These are phyloP conservation scores for Idaea biselata DNA, from an alignment of 2,888 invertebrate genomes.

Conservation along the genomic window DNA sequence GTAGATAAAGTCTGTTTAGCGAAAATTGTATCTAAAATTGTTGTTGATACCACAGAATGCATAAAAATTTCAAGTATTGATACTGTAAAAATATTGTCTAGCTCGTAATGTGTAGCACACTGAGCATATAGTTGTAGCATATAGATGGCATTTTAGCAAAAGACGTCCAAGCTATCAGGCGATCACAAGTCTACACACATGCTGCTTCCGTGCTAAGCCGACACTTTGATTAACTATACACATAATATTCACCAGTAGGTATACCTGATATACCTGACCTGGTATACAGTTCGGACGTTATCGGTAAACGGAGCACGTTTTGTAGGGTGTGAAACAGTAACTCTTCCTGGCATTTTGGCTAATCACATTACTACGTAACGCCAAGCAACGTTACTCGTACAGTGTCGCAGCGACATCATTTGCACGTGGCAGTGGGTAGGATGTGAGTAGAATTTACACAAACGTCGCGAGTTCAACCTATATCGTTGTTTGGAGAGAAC, in stretches of 20 bases:
- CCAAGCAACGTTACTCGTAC: constrained; percentile 36
- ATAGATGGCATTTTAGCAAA: no score
- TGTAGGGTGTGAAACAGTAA: constrained; percentile 49
- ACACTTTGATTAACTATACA: constrained; percentile 66
- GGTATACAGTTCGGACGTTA: constrained; percentile 24
- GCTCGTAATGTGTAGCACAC: no score
- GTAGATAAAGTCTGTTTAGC: no score
- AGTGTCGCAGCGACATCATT: constrained; percentile 27
- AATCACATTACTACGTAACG: constrained; percentile 57
- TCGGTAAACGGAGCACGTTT: constrained; percentile 52
- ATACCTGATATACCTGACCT: no score
- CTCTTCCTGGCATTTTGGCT: constrained; percentile 61
- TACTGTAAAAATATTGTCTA: no score
- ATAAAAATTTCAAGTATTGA: no score
- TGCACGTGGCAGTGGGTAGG: constrained; percentile 17
- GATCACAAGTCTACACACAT: not conserved
- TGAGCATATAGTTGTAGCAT: no score
- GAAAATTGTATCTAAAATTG: no score
- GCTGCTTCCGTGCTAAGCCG: constrained; percentile 33
- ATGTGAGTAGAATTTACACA: constrained; percentile 9
- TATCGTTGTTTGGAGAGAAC: not conserved
- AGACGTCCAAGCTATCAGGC: not conserved
- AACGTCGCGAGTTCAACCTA: not conserved
- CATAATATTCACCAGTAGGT: constrained; percentile 55
- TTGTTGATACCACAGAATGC: no score